These are phyloP conservation scores for Smithornis capensis DNA, from an alignment of 2,113 vertebrate species.

Conservation along the genomic window DNA sequence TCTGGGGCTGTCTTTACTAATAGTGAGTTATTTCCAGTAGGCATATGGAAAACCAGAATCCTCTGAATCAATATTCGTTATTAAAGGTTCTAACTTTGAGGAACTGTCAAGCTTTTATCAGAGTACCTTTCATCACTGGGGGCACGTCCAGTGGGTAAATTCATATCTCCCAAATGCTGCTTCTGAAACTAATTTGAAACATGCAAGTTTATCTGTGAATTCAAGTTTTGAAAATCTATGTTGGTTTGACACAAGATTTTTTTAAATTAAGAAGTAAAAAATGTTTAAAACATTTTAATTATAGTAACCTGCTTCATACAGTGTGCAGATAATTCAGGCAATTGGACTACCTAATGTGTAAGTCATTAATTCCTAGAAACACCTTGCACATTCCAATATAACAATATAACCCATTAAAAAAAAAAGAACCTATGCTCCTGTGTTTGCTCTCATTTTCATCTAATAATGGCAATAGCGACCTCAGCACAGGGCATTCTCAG, in stretches of 20 bases:
- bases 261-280: background rate
- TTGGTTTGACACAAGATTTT: background rate
- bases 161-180: background rate
- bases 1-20: background rate
- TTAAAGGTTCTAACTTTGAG: background rate
- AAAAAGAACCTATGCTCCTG: background rate
- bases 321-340: background rate
- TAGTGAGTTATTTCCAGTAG: background rate
- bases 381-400: background rate
- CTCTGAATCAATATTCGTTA: background rate
- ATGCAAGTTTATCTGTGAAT: background rate
- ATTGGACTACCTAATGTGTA: background rate
- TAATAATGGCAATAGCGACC: background rate
- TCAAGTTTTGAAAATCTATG: background rate
- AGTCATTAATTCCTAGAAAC: constrained; percentile 1
- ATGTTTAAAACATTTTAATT: background rate
- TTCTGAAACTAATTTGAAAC: background rate
- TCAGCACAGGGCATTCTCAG: background rate
- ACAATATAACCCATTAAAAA: background rate
- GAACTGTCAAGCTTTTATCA: background rate
- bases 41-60: background rate
- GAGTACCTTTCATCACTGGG: background rate
- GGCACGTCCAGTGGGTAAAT: background rate
- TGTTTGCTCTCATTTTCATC: background rate
- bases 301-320: background rate